Evolutionary conservation across 2,797 vertebrate genomes (phyloP), one percentile per base, ranked within the genome.

Genomic region (Sebastes steindachneri): DNA sequence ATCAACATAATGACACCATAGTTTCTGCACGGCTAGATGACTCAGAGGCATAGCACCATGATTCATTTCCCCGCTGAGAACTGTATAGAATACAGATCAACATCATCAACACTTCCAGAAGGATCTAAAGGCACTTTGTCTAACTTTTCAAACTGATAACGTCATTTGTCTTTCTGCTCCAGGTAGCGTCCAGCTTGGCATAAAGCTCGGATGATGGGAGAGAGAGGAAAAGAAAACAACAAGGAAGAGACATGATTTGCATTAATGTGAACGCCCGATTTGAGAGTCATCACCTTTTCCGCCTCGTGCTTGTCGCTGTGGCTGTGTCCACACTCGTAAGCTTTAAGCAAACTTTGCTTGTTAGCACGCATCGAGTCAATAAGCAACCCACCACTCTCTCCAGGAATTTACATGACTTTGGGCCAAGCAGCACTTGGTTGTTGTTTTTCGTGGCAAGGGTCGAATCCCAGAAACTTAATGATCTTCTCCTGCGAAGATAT

Each of bases 1-100:
- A 92, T 93, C 90, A 93, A 83, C 86, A 90, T 93, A 95, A 92
- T 94, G 92, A 93, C 89, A 89, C 83, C 81, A 85, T 77, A 88
- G 87, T 91, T 87, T 90, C 89, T 86, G 88, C 88, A 86, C 69
- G 83, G 83, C 79, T 78, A 79, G 88, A 91, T 91, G 87, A 90
- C 88, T 92, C 86, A 88, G 60, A 90, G 86, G 90, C 90, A 92
- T 77, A 80, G 66, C 33, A 75, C 14, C 79, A 82, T 88, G 88
- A 94, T 90, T 93, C 79, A 90, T 89, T 90, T 90, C 88, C 86
- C 77, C 54, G 62, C 83, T 29, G 59, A 87, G 86, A 84, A 79
- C 64, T 76, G 83, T 85, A 89, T 86, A 79, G 92, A 89, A 93
- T 92, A 88, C 89, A 86, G 60, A 93, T 93, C 76, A 87, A 88